Evolutionary conservation across 2,888 invertebrate species (phyloP), one percentile per base, ranked within the genome.

Genomic region (Parnassius mnemosyne): DNA sequence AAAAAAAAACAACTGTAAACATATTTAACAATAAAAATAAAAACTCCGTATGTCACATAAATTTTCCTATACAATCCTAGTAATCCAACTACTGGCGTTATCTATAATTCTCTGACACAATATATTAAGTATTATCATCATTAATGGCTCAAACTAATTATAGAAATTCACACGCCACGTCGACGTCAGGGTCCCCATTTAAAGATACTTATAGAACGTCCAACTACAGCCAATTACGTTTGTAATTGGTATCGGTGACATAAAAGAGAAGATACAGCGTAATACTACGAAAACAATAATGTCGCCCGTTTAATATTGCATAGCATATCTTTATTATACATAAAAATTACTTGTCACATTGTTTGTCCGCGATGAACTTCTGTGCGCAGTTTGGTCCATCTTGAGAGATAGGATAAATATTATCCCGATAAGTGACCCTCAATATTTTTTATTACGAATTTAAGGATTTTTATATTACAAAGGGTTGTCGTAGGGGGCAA

Each of bases 211-310:
- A 53, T 62, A 66, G 57, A 58, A 67, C 49, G 53, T 63, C 53
- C 69, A 70, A 78, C 84, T 84, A 84, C 69, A 71, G 61, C 61
- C 76, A 78, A 81, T 85, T 81, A 84, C 72, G 66, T 69, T 69
- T 71, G 73, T 80, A 80, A 83, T 80, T 72, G 70, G 75, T 82
- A 77, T 76, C 65, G 70, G 69, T 84, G 80, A 81, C 77, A 79
- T 77, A 61, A 69, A 68, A 67, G 65, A 68, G 61, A 47, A 68
- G 61, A 47, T 51, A 57, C 9, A 49, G 43, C 43, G 13, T 53
- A 44, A 41, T n/a, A 46, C 53, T 60, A 20, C 43, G 49, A 20
- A 25, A 34, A 44, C 51, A 51, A 44, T 51, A 20, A 25, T 34
- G 34, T 25, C 25, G 0, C 5, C 5, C 34, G 7, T 34, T 34